Evolutionary conservation across 1,140 invertebrate species (phyloP).

Genomic region (Gonioctena quinquepunctata): DNA sequence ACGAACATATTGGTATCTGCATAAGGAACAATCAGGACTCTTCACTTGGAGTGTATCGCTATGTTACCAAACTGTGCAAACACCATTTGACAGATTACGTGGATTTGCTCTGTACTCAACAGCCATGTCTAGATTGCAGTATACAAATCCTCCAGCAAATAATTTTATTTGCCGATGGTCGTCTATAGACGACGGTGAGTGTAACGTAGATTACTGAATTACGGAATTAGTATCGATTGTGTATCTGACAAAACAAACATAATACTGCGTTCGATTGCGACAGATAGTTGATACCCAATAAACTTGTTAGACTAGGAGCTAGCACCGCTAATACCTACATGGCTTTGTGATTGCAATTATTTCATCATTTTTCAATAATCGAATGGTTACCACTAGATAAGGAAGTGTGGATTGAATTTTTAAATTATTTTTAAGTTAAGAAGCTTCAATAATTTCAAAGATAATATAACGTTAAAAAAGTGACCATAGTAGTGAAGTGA

Average conservation of each 20-base stretch:
- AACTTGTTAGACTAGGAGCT: no score
- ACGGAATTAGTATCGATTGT: conserved; percentile 28
- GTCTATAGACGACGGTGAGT: not conserved
- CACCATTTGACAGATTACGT: not conserved
- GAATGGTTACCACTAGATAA: no score
- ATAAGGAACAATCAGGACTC: no score
- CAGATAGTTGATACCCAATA: conserved; percentile 34
- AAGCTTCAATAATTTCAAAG: no score
- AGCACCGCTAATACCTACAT: no score
- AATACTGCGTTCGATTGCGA: conserved; percentile 13
- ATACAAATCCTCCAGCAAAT: not conserved
- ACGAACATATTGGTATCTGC: no score
- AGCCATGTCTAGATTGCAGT: not conserved
- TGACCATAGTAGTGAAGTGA: not conserved
- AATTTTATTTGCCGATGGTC: not conserved
- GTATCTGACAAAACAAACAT: conserved; percentile 24
- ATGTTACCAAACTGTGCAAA: not conserved
- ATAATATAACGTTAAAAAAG: no score
- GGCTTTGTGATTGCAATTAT: no score
- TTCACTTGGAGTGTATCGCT: not conserved
- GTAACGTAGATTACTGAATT: conserved; percentile 7
- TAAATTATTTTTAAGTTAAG: no score
- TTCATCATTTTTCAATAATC: no score
- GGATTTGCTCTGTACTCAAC: not conserved
- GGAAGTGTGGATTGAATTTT: no score